Evolutionary conservation across 92 coral and sea anemone species (phyloP).

Genomic region (Epizoanthus illoricatus): DNA sequence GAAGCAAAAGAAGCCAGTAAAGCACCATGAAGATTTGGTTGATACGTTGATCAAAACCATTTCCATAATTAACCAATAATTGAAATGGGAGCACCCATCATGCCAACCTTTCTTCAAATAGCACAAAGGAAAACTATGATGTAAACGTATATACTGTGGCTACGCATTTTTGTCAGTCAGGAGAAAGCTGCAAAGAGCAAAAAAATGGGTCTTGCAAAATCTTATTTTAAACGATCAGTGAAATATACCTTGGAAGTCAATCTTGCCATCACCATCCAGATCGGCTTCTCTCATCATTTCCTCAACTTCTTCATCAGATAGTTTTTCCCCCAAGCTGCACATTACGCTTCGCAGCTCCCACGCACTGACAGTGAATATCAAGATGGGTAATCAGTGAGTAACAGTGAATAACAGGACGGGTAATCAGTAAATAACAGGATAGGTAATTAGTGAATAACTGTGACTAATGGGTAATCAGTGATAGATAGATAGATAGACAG

Average conservation of each 20-base stretch:
- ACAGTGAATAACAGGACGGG: neutral
- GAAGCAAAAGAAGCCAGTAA: too few relatives aligned
- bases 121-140: neutral
- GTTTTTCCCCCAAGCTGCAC: constrained; percentile 92
- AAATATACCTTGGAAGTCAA: constrained; percentile 85
- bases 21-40: too few relatives aligned
- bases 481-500: too few relatives aligned
- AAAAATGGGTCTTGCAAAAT: neutral
- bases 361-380: constrained; percentile 52
- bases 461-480: too few relatives aligned
- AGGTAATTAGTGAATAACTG: too few relatives aligned
- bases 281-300: constrained; percentile 98
- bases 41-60: too few relatives aligned
- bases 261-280: constrained; percentile 90
- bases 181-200: neutral
- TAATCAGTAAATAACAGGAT: constrained; percentile 2
- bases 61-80: too few relatives aligned
- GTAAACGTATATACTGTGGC: neutral
- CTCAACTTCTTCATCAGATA: constrained; percentile 82
- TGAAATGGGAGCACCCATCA: too few relatives aligned
- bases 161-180: neutral
- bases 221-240: neutral
- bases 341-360: constrained; percentile 85
- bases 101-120: neutral
- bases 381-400: neutral